Conservation (phyloP, 2,888 invertebrate genomes). For the Cartodere bifasciata region DNA sequence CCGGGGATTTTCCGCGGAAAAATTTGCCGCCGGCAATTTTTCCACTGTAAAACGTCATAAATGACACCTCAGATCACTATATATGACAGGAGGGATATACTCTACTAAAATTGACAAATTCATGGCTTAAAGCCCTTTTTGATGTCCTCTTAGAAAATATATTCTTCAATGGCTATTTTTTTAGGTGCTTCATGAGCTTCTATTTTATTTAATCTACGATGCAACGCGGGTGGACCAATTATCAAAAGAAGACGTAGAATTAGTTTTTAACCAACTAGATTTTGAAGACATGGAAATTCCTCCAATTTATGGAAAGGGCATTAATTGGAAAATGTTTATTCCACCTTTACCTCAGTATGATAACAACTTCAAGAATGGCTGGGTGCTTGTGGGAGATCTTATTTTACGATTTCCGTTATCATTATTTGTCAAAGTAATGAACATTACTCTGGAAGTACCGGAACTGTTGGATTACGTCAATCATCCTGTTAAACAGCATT, state of each 20-base stretch:
- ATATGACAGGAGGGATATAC: too few relatives aligned
- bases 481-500: constrained; percentile 54
- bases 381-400: constrained; percentile 58
- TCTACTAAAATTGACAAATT: too few relatives aligned
- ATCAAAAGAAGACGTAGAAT: constrained; percentile 26
- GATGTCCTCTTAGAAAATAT: too few relatives aligned
- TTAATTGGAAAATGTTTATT: constrained; percentile 61
- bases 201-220: constrained; percentile 56
- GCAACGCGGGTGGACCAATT: constrained; percentile 17
- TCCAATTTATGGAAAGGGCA: constrained; percentile 37
- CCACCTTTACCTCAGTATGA: constrained; percentile 48
- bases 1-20: too few relatives aligned
- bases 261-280: constrained; percentile 22
- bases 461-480: constrained; percentile 44
- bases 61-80: too few relatives aligned
- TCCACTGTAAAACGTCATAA: too few relatives aligned
- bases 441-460: constrained; percentile 42
- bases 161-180: too few relatives aligned
- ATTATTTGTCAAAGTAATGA: constrained; percentile 53
- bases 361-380: constrained; percentile 46
- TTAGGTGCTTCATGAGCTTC: constrained; percentile 50
- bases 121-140: too few relatives aligned
- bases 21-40: too few relatives aligned
- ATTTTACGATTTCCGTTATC: constrained; percentile 56
- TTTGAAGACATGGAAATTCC: constrained; percentile 37